These are phyloP conservation scores for Prolemur simus DNA, from an alignment of 2,113 vertebrate genomes.

Conservation along the genomic window DNA sequence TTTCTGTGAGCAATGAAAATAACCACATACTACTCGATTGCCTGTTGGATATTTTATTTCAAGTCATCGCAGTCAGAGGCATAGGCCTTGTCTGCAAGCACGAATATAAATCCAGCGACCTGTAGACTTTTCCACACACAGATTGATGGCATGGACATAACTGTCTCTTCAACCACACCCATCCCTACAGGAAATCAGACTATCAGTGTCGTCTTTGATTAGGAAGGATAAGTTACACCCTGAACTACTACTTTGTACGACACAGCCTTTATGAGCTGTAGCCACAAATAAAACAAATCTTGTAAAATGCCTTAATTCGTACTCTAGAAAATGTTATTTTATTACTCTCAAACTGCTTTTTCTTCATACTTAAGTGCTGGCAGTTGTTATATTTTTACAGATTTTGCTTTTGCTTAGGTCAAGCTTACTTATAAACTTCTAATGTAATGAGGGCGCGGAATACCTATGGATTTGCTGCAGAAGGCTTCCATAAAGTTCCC, in stretches of 20 bases:
- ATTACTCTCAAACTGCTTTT: background rate
- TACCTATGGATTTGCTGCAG: background rate
- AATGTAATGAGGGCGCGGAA: background rate
- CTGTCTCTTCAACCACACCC: slow-evolving; percentile 73
- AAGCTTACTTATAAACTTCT: background rate
- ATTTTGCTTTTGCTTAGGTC: background rate
- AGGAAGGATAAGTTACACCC: slow-evolving; percentile 66
- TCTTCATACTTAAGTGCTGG: background rate
- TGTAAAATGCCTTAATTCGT: background rate
- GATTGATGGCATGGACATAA: slow-evolving; percentile 61
- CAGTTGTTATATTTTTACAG: background rate
- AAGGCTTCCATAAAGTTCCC: background rate
- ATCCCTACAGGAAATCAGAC: slow-evolving; percentile 68
- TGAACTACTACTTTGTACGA: background rate
- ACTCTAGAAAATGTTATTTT: background rate
- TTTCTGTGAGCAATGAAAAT: background rate
- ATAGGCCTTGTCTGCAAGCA: slow-evolving; percentile 47
- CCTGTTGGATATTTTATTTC: slow-evolving; percentile 4
- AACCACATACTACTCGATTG: background rate
- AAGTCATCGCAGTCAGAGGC: background rate
- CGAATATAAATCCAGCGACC: background rate
- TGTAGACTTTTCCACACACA: slow-evolving; percentile 42
- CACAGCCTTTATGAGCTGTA: background rate
- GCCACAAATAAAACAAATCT: slow-evolving; percentile 37
- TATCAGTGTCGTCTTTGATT: slow-evolving; percentile 70